Evolutionary conservation across 2,797 vertebrate genomes (phyloP), one percentile per base, ranked within the genome.

Genomic region (Lindbergichthys nudifrons): DNA sequence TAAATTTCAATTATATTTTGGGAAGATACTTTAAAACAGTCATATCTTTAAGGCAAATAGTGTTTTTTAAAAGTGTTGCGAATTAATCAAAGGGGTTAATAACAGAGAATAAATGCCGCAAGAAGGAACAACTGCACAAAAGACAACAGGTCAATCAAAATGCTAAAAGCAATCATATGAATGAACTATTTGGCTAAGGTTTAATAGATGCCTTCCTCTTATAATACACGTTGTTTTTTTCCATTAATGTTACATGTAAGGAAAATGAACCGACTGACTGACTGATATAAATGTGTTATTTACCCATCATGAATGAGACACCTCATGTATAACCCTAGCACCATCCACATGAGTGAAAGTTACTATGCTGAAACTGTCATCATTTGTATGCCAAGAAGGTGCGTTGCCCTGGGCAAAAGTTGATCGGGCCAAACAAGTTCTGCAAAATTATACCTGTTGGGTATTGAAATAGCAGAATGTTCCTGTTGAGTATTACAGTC

Each of bases 371-470:
- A 70, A 61, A 30, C 39, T 3, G 2, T 21, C 23, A 32, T 72
- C 43, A 76, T 84, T 21, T 61, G 57, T 83, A 79, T 77, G 51
- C 65, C 21, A 3, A 3, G 54, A 3, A 0, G 0, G 50, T 60
- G 3, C 5, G 6, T 51, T 36, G 71, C 77, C 61, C 13, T 0
- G 10, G 61, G 80, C 78, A 65, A 68, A 79, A 60, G 52, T 70
- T 77, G 72, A 70, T 59, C 67, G 42, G 65, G 61, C 69, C 72
- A 77, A 73, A 73, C 51, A 75, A 70, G 50, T 73, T 73, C 4
- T 57, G 8, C 61, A 70, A 63, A 86, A 78, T 73, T 36, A 70
- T 59, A 80, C 73, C 69, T 68, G 66, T 47, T 73, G 73, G 73
- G 59, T 58, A 70, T 65, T 50, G 52, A 65, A 77, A 73, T 54